Conservation (phyloP, 2,888 invertebrate species). For the Orgyia antiqua region DNA sequence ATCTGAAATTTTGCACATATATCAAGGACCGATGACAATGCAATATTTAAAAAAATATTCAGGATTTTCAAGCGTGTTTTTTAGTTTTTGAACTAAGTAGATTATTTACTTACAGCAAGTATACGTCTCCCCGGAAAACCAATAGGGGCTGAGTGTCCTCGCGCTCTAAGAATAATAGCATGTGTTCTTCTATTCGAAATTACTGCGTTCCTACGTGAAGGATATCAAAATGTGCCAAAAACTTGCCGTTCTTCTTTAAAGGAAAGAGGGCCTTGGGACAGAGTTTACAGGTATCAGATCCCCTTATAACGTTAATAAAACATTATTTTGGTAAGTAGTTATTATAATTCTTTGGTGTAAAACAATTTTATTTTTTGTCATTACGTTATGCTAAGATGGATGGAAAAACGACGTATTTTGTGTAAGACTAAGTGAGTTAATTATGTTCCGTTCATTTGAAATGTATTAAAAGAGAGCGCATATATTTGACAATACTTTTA, state of each 20-base stretch:
- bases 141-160: slow-evolving; percentile 90
- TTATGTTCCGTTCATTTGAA: slow-evolving; percentile 66
- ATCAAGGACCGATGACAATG: no score
- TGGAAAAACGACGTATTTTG: slow-evolving; percentile 76
- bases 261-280: slow-evolving; percentile 91
- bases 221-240: slow-evolving; percentile 92
- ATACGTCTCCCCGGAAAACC: slow-evolving; percentile 79
- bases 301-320: slow-evolving; percentile 26
- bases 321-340: slow-evolving; percentile 61
- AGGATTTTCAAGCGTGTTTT: no score
- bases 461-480: slow-evolving; percentile 59
- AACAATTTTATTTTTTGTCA: slow-evolving; percentile 65
- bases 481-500: slow-evolving; percentile 72
- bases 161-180: slow-evolving; percentile 93
- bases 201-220: slow-evolving; percentile 97
- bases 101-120: slow-evolving; percentile 72
- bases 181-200: slow-evolving; percentile 97
- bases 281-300: slow-evolving; percentile 82
- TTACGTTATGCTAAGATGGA: slow-evolving; percentile 75
- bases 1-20: no score
- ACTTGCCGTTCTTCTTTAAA: slow-evolving; percentile 83
- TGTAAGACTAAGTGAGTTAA: slow-evolving; percentile 77
- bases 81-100: no score
- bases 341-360: slow-evolving; percentile 57
- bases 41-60: no score